Evolutionary conservation across 1,140 invertebrate genomes (phyloP).

Genomic region (Sitobion miscanthi): DNA sequence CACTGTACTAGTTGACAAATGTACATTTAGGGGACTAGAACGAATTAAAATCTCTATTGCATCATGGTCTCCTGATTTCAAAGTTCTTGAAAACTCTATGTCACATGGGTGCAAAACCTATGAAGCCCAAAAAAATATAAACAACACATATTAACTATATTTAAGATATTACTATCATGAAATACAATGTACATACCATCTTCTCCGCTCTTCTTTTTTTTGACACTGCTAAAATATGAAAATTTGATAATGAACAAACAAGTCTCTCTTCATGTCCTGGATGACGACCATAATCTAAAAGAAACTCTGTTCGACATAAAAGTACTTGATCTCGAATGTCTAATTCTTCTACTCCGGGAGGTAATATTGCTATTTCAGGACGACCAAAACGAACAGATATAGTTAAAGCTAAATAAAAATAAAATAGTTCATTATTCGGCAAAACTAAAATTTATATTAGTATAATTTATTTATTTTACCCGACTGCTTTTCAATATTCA

Average conservation of each 20-base stretch:
- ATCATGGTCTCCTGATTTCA: constrained; percentile 70
- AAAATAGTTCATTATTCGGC: constrained; percentile 10
- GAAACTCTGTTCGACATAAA: constrained; percentile 75
- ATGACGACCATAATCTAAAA: constrained; percentile 76
- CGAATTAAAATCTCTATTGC: constrained; percentile 67
- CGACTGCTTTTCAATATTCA: constrained; percentile 11
- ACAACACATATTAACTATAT: background rate
- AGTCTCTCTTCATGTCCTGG: constrained; percentile 69
- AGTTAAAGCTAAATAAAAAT: constrained; percentile 66
- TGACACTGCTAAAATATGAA: constrained; percentile 70
- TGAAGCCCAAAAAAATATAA: background rate
- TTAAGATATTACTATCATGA: background rate
- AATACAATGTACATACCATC: constrained; percentile 10
- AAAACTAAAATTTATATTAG: background rate
- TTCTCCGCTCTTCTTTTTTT: constrained; percentile 58
- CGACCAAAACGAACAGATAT: constrained; percentile 76
- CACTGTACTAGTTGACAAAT: constrained; percentile 76
- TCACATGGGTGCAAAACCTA: constrained; percentile 75
- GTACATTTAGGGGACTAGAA: constrained; percentile 73
- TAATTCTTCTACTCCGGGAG: constrained; percentile 66
- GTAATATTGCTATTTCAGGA: constrained; percentile 79
- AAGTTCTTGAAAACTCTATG: constrained; percentile 72
- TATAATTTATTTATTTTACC: background rate
- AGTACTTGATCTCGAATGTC: constrained; percentile 65
- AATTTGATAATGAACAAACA: constrained; percentile 70